phyloP scores from a whole-genome alignment of 2,797 vertebrate genomes.

The Cuniculus paca region DNA sequence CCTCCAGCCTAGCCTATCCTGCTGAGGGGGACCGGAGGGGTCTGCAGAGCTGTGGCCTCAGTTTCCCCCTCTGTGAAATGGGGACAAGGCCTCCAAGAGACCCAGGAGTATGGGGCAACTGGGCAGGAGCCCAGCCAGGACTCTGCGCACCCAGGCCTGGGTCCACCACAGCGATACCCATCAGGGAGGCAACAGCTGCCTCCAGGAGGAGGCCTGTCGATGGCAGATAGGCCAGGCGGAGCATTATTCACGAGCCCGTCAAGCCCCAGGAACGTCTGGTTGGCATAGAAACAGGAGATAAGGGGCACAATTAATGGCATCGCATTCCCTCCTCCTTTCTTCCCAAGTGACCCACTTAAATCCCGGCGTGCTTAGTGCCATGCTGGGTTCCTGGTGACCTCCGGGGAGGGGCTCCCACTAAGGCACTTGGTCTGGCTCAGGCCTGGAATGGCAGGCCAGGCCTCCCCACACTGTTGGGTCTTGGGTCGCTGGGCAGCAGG shows the following conservation, averaged over 20 bases:
- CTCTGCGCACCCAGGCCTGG: background rate
- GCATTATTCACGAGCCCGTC: slow-evolving; percentile 82
- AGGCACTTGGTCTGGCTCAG: slow-evolving; percentile 12
- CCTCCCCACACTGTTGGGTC: background rate
- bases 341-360: slow-evolving; percentile 85
- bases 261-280: slow-evolving; percentile 74
- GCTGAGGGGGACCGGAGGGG: background rate
- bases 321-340: slow-evolving; percentile 83
- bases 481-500: background rate
- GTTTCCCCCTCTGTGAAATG: slow-evolving; percentile 73
- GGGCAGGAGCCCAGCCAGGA: background rate
- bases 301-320: slow-evolving; percentile 85
- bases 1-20: background rate
- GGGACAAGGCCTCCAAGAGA: slow-evolving; percentile 43
- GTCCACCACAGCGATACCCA: slow-evolving; percentile 40
- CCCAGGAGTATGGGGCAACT: background rate
- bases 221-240: slow-evolving; percentile 78
- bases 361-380: slow-evolving; percentile 70
- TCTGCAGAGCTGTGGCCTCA: slow-evolving; percentile 30
- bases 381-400: slow-evolving; percentile 38
- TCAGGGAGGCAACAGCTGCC: slow-evolving; percentile 74
- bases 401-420: slow-evolving; percentile 42
- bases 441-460: background rate
- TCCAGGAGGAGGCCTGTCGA: slow-evolving; percentile 75
- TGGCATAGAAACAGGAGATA: slow-evolving; percentile 76